Base-by-base conservation (phyloP, 2,888 invertebrate genomes). In the Pecten maximus region DNA sequence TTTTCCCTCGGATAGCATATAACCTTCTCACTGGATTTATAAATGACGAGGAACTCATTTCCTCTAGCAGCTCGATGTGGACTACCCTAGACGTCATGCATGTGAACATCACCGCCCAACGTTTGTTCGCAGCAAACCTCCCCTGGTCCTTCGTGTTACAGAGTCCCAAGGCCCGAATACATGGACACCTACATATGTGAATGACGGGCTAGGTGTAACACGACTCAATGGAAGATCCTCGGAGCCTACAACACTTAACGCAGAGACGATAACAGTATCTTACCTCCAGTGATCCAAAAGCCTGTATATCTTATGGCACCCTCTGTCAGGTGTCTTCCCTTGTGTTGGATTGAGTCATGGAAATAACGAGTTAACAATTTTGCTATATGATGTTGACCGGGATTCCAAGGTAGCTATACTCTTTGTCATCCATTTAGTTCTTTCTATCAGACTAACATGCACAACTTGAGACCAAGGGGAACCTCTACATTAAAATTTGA, bases 51-150 rank as follows among this genome's bases (percentile, higher is more conserved):
- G 92, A 35, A 12, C 54, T 87, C 91, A 93, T 91, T n/a, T 91
- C 89, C 60, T 93, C 91, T 0, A 91, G 74, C 48, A 93, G 87
- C 88, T 93, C 92, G 10, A 93, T 92, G 88, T 93, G 93, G 8
- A 93, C 44, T 12, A 92, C 92, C 15, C 92, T 12, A n/a, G 88
- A 88, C 2, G 88, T 54, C 8, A 92, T 74, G 40, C 93, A 93
- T 6, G 92, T 92, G 39, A 93, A 92, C 16, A 93, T 23, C 6
- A 93, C 87, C 10, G 92, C 92, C 93, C 93, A 93, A 16, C 93
- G 87, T 87, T 93, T 93, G 8, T 15, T 87, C 8, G 54, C 88
- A 12, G 92, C 90, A 16, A n/a, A 6, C 92, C 91, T 28, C 91
- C 91, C 48, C 92, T 74, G 28, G 92, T 92, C 23, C 87, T 44